Conservation (phyloP, 2,113 vertebrate species). For the Isurus oxyrinchus region DNA sequence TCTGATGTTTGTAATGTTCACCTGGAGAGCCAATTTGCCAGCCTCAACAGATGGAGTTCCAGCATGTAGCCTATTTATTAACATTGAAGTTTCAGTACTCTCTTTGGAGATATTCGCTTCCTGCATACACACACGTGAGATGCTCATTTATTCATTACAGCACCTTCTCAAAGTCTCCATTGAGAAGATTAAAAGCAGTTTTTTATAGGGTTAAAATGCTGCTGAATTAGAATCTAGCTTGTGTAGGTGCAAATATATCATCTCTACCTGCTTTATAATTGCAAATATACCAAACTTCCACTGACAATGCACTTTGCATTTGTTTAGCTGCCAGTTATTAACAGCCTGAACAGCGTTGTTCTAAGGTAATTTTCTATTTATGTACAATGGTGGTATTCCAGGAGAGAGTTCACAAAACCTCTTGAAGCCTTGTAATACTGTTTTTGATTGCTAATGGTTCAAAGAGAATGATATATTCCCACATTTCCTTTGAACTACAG, state of each 20-base stretch:
- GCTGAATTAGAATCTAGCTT: background rate
- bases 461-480: background rate
- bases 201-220: too few relatives aligned
- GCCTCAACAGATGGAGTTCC: conserved; percentile 18
- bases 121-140: background rate
- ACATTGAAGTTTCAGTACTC: conserved; percentile 28
- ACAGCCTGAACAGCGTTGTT: background rate
- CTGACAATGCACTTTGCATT: background rate
- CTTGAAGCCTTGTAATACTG: background rate
- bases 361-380: background rate
- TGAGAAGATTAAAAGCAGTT: background rate
- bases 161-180: background rate
- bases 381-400: background rate
- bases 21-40: background rate
- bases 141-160: background rate
- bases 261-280: background rate
- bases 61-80: background rate
- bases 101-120: background rate
- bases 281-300: background rate
- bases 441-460: conserved; percentile 7
- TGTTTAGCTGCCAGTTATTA: background rate
- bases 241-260: background rate
- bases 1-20: background rate
- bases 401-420: background rate
- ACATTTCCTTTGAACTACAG: background rate